phyloP scores from a whole-genome alignment of 2,888 invertebrate genomes.

The Ceraclea dissimilis region DNA sequence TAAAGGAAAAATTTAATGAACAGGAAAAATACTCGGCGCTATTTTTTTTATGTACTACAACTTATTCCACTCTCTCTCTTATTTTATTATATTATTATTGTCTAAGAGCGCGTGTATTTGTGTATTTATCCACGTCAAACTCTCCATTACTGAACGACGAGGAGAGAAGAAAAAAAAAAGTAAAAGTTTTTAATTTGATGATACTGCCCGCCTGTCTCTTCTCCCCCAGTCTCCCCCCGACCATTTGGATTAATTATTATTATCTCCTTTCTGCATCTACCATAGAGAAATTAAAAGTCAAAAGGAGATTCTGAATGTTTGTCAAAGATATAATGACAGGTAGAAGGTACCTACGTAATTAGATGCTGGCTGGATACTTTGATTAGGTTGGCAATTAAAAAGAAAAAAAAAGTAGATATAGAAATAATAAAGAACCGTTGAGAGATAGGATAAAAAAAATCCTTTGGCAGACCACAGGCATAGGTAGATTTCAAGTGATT shows the following conservation, averaged over 20 bases:
- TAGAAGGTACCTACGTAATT: too few species aligned
- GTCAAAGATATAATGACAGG: too few species aligned
- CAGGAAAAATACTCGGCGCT: slow-evolving; percentile 50
- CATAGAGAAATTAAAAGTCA: neutral
- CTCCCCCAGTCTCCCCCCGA: neutral
- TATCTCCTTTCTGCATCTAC: neutral
- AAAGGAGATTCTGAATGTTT: too few species aligned
- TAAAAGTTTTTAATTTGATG: slow-evolving; percentile 55
- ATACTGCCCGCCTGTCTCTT: slow-evolving; percentile 28
- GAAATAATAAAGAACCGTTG: too few species aligned
- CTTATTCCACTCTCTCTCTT: slow-evolving; percentile 25
- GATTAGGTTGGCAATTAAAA: too few species aligned
- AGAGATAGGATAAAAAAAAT: too few species aligned
- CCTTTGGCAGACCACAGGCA: too few species aligned
- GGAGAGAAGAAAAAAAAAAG: slow-evolving; percentile 46
- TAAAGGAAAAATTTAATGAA: slow-evolving; percentile 55
- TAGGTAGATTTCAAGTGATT: too few species aligned
- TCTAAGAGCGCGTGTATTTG: slow-evolving; percentile 42
- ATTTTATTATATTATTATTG: slow-evolving; percentile 38
- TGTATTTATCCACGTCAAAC: slow-evolving; percentile 53
- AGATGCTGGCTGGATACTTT: too few species aligned
- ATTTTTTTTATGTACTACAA: slow-evolving; percentile 26
- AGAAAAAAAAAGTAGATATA: too few species aligned
- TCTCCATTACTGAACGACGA: slow-evolving; percentile 47
- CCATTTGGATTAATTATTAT: neutral